Evolutionary conservation across 2,888 invertebrate species (phyloP).

Genomic region (Agonopterix subpropinquella): DNA sequence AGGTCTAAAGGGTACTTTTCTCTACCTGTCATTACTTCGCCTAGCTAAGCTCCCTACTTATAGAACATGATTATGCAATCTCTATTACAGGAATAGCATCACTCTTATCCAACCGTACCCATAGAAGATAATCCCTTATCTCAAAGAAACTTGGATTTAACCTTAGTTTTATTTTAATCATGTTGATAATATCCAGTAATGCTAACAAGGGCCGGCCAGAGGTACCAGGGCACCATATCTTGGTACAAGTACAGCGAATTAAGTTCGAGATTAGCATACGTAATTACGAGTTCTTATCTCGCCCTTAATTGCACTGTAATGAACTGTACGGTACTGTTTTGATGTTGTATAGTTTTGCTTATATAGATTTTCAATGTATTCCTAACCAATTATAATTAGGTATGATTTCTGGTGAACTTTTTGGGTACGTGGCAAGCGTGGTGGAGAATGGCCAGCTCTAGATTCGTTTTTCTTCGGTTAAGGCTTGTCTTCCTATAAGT

Average conservation of each 20-base stretch:
- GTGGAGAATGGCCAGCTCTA: no score
- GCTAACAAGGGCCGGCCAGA: constrained; percentile 30
- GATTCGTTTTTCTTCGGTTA: no score
- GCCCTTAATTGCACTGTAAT: constrained; percentile 65
- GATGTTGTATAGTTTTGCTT: constrained; percentile 15
- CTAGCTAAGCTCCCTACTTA: no score
- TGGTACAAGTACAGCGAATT: constrained; percentile 48
- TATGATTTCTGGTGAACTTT: no score
- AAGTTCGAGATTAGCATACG: constrained; percentile 65
- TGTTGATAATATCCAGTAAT: constrained; percentile 39
- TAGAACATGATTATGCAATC: no score
- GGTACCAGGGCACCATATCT: constrained; percentile 25
- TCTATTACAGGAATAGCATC: no score
- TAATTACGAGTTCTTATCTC: constrained; percentile 67
- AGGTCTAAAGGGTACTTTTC: no score
- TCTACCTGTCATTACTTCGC: no score
- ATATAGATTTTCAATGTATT: not conserved
- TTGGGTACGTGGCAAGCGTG: no score
- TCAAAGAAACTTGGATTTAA: not conserved
- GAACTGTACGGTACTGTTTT: constrained; percentile 52
- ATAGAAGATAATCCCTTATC: not conserved
- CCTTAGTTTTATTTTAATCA: constrained; percentile 34
- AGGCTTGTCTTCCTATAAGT: no score
- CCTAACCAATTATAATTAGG: not conserved
- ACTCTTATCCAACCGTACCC: no score